Conservation (phyloP, 2,113 vertebrate genomes). For the Periophthalmus modestus region DNA sequence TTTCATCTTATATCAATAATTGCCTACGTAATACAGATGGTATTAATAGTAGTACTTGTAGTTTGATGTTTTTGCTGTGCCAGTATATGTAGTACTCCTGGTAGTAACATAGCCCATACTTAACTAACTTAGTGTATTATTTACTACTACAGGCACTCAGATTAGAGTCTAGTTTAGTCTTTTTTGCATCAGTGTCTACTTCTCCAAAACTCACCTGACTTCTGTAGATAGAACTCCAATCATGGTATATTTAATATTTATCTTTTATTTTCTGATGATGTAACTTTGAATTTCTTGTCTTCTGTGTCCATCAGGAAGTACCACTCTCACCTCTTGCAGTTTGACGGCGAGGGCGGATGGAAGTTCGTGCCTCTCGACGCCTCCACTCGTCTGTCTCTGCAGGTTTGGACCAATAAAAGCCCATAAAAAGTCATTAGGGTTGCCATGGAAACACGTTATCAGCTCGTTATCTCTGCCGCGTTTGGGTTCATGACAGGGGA, state of each 20-base stretch:
- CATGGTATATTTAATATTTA: background rate
- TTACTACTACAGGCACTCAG: too few relatives aligned
- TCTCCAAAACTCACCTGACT: background rate
- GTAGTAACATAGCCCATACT: too few relatives aligned
- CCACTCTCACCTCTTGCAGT: slow-evolving; percentile 96
- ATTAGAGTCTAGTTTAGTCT: background rate
- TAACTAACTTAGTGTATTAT: too few relatives aligned
- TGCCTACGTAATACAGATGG: too few relatives aligned
- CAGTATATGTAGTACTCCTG: too few relatives aligned
- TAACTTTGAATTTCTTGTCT: background rate
- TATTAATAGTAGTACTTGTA: too few relatives aligned
- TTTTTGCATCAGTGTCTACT: background rate
- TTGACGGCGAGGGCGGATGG: slow-evolving; percentile 98
- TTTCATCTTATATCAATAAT: too few relatives aligned
- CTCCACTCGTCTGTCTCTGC: slow-evolving; percentile 85
- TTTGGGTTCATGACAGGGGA: background rate
- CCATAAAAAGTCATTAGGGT: slow-evolving; percentile 5
- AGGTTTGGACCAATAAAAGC: slow-evolving; percentile 33
- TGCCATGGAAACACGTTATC: slow-evolving; percentile 12
- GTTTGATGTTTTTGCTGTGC: too few relatives aligned
- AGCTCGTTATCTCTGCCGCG: background rate
- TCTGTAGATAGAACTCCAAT: background rate
- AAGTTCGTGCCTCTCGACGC: slow-evolving; percentile 91
- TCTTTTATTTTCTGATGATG: background rate
- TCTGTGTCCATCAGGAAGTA: slow-evolving; percentile 85